These are phyloP conservation scores for Drosophila meridiana DNA, from an alignment of 2,888 invertebrate genomes.

Conservation along the genomic window DNA sequence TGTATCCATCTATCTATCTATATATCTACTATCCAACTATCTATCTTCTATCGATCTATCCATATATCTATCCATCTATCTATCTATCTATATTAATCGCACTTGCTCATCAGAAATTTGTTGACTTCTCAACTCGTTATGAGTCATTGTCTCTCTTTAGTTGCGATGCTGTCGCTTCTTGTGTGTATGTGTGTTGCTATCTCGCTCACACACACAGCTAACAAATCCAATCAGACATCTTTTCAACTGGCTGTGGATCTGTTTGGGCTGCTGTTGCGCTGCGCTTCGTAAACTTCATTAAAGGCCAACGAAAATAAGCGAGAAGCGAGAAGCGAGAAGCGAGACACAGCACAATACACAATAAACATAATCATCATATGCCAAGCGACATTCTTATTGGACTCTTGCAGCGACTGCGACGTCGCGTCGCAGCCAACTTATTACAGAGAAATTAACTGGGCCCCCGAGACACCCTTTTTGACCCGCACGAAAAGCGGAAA, in stretches of 20 bases:
- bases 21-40: too few relatives aligned
- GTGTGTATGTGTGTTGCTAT: background rate
- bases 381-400: constrained; percentile 47
- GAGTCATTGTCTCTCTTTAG: background rate
- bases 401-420: constrained; percentile 34
- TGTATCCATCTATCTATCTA: background rate
- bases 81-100: background rate
- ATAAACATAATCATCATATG: constrained; percentile 52
- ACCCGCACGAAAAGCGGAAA: constrained; percentile 65
- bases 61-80: background rate
- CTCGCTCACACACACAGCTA: background rate
- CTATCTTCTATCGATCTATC: background rate
- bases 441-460: constrained; percentile 39
- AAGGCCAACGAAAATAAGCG: constrained; percentile 14
- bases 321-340: background rate
- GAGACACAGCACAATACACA: constrained; percentile 55
- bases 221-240: constrained; percentile 9
- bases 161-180: background rate
- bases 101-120: constrained; percentile 3
- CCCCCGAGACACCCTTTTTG: constrained; percentile 45
- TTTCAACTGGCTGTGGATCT: constrained; percentile 21
- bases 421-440: constrained; percentile 38
- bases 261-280: constrained; percentile 33
- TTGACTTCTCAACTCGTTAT: background rate
- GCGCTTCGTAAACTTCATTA: constrained; percentile 69